A percentile compares a stretch with the other conserved stretches of the same genome.
These are phyloP conservation scores for Cydia fagiglandana DNA, from an alignment of 1,140 invertebrate species.

Conservation along the genomic window DNA sequence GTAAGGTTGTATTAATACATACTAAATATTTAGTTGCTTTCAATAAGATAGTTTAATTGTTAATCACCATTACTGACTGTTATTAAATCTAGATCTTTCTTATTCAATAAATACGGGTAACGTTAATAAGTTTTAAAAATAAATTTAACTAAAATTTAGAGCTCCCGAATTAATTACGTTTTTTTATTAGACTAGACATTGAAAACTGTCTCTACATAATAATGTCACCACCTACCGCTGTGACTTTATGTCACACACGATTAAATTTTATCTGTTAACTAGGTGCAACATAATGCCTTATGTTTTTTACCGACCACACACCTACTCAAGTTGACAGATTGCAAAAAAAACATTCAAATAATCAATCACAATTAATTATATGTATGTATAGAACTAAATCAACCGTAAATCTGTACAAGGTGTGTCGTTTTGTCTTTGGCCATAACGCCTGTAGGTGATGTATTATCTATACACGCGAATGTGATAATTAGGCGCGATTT, in stretches of 20 bases:
- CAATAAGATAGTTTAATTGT: too few relatives aligned
- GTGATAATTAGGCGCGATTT: background rate
- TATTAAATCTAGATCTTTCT: too few relatives aligned
- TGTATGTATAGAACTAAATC: slow-evolving; percentile 33
- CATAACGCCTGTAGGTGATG: background rate
- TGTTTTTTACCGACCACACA: slow-evolving; percentile 34
- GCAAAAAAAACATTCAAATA: slow-evolving; percentile 48
- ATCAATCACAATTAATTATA: slow-evolving; percentile 50
- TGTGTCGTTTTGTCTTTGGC: slow-evolving; percentile 26
- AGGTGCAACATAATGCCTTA: slow-evolving; percentile 24
- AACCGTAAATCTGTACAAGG: slow-evolving; percentile 33
- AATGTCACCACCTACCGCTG: background rate
- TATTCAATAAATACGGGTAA: too few relatives aligned
- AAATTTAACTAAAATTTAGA: too few relatives aligned
- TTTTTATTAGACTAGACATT: background rate
- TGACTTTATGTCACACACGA: background rate
- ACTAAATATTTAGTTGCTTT: too few relatives aligned
- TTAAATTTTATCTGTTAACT: slow-evolving; percentile 32
- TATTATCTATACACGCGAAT: background rate
- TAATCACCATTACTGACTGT: too few relatives aligned
- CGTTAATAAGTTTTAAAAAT: too few relatives aligned
- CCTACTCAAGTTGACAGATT: slow-evolving; percentile 36
- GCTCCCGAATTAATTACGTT: too few relatives aligned
- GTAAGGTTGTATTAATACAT: too few relatives aligned
- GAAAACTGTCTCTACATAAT: background rate